Conservation (phyloP, 2,113 vertebrate species). For the Pelobates fuscus region DNA sequence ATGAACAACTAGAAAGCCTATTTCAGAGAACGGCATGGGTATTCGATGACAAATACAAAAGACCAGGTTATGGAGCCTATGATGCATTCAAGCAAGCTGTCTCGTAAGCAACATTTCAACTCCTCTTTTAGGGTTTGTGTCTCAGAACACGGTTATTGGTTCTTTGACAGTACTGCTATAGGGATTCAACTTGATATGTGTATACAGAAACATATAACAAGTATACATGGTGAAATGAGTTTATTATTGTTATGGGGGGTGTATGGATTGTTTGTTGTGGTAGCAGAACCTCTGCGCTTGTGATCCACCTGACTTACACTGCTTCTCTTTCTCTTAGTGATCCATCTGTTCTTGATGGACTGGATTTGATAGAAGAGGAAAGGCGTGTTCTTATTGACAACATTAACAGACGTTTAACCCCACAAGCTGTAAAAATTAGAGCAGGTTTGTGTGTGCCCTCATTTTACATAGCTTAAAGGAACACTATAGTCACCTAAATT, state of each 20-base stretch:
- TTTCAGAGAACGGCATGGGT: slow-evolving; percentile 98
- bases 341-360: slow-evolving; percentile 86
- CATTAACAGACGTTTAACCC: slow-evolving; percentile 95
- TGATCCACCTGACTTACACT: too few species aligned
- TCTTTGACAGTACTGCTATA: neutral
- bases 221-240: too few species aligned
- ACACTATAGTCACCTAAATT: too few species aligned
- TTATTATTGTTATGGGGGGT: too few species aligned
- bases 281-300: too few species aligned
- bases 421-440: slow-evolving; percentile 97
- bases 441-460: slow-evolving; percentile 73
- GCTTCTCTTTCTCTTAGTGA: slow-evolving; percentile 73
- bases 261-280: too few species aligned
- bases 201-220: too few species aligned
- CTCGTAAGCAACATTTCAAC: slow-evolving; percentile 79
- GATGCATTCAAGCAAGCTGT: slow-evolving; percentile 98
- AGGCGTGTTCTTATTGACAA: slow-evolving; percentile 89
- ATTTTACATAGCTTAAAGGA: too few species aligned
- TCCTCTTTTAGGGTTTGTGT: neutral
- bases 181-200: too few species aligned
- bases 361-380: slow-evolving; percentile 94
- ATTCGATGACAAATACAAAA: slow-evolving; percentile 96
- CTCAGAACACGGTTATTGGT: too few species aligned
- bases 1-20: slow-evolving; percentile 94
- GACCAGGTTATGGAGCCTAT: slow-evolving; percentile 94